Base-by-base conservation (phyloP, 1,140 invertebrate genomes). In the Papilio xuthus region DNA sequence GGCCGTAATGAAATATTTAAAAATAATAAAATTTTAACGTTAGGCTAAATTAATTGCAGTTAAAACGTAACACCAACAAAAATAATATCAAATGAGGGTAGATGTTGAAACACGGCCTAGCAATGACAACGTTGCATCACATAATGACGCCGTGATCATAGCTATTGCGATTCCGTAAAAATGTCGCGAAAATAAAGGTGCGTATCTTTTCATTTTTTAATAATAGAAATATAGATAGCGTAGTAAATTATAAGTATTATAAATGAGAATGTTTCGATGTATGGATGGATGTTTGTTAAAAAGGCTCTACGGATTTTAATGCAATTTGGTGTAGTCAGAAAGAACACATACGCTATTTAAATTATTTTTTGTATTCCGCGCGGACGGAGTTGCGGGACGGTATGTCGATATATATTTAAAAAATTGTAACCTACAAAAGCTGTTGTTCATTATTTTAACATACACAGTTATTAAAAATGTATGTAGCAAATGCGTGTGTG, bases 181-280 rank as follows among this genome's bases (percentile, higher is more conserved):
- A 28, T 63, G 60, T 63, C 26, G 60, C 26, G 60, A 63, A 13
- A 63, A 63, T 32, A 63, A 63, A 28, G 60, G 23, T 63, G 26
- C 53, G 53, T 60, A n/a, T 50, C 0, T 18, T 2, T 3, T 32
- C 32, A 32, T 32, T 32, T 32, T n/a, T 32, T 32, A 32, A 32
- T 32, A 32, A 6, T 32, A 32, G 32, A 32, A 32, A 32, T 2
- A 32, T 6, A 32, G 32, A 6, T 32, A 32, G 32, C 2, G 32
- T 32, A 32, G 32, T 32, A 44, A 13, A 53, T n/a, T n/a, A n/a
- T n/a, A n/a, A n/a, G n/a, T n/a, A n/a, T n/a, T n/a, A n/a, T n/a
- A n/a, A n/a, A n/a, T n/a, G n/a, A n/a, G n/a, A n/a, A n/a, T n/a
- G n/a, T n/a, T n/a, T n/a, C n/a, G n/a, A n/a, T n/a, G n/a, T n/a